These are phyloP conservation scores for Colinus virginianus DNA, from an alignment of 2,113 vertebrate species.

Conservation along the genomic window DNA sequence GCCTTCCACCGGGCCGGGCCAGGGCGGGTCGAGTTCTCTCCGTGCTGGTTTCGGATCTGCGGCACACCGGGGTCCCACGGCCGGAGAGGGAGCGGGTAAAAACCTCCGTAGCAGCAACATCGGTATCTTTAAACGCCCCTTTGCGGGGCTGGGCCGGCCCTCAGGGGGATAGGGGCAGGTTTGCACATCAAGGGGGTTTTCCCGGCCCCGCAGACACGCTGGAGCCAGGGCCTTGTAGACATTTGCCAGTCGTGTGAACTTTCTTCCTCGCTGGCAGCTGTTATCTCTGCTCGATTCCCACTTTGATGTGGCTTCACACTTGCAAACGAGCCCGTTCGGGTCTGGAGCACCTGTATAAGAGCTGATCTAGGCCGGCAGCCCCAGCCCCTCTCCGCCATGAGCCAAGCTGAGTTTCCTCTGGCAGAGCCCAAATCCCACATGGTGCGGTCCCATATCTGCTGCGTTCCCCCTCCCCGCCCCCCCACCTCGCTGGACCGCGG, in stretches of 20 bases:
- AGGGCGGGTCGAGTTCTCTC: no score
- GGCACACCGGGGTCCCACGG: rapidly evolving
- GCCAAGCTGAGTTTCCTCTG: background rate
- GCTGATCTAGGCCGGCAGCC: rapidly evolving
- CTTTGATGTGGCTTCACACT: slow-evolving; percentile 72
- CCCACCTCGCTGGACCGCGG: background rate
- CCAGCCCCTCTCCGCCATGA: background rate
- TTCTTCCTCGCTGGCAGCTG: background rate
- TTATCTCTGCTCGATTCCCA: slow-evolving; percentile 39
- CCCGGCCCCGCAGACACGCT: slow-evolving; percentile 23
- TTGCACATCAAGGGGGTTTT: slow-evolving; percentile 65
- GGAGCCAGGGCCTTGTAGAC: slow-evolving; percentile 66
- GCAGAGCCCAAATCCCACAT: background rate
- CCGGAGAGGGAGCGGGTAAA: background rate
- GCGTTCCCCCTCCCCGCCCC: slow-evolving; percentile 6
- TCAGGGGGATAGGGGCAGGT: background rate
- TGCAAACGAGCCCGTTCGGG: background rate
- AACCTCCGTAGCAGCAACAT: rapidly evolving
- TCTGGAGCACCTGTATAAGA: background rate
- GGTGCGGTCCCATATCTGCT: slow-evolving; percentile 45
- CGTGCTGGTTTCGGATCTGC: background rate
- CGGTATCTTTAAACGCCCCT: background rate
- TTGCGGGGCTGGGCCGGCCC: background rate
- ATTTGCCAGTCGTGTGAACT: slow-evolving; percentile 68
- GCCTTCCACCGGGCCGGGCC: background rate